Base-by-base conservation (phyloP, 2,888 invertebrate genomes). In the Caenorhabditis macrosperma region DNA sequence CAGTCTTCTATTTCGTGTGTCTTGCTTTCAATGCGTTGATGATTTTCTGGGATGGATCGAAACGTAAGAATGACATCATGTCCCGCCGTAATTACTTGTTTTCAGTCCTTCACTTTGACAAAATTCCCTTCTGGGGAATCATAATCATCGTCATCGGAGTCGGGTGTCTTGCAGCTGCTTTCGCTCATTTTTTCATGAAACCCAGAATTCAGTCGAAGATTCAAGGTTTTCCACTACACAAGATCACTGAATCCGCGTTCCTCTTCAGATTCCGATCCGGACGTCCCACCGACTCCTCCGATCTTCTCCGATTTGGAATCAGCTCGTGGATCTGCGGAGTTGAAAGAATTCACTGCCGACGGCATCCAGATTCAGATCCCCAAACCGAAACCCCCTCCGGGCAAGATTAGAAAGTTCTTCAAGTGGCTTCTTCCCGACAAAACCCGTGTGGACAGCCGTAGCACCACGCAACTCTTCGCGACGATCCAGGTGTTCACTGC, bases 401-500 rank as follows among this genome's bases (percentile, higher is more conserved):
- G 74, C 38, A 66, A 79, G 26, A 55, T 71, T 44, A 26, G 61
- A 22, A 57, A 67, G 38, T 84, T 82, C 61, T 66, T 86, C 74
- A 54, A 17, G 2, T 86, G 86, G 87, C 78, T 88, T 9, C 66
- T 88, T 22, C 88, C 88, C 0, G 76, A 81, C 24, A 78, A 72
- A 46, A 48, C 63, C 12, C 78, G 85, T 7, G 68, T 68, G 30
- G 84, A 88, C 41, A 83, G 83, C 35, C 59, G 77, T 7, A 79
- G 79, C 24, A 88, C 85, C 0, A 78, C 86, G 7, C 77, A 82
- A 48, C 41, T 95, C 15, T 99, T 99, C 92, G 95, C 96, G 46
- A 96, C 96, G 91, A 93, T 98, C 48, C 98, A 99, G 93, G 94
- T 98, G 67, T 93, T 99, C 75, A 98, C 98, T 0, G 98, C 98